These are phyloP conservation scores for Anodontia alba DNA, from an alignment of 2,888 invertebrate genomes.

Conservation along the genomic window DNA sequence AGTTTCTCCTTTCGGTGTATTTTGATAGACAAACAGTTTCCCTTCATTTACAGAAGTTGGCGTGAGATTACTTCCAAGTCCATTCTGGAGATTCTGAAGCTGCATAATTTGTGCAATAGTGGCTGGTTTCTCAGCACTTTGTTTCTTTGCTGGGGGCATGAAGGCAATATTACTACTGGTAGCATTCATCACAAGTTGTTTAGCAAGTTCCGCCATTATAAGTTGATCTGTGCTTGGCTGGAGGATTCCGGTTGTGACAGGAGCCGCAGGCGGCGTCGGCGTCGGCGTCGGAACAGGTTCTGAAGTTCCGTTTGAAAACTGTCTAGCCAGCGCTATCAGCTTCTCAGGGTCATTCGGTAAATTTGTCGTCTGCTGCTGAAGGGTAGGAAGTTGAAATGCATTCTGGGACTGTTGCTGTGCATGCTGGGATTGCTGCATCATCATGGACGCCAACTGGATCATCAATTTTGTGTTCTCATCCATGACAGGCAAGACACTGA, in stretches of 20 bases:
- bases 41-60: background rate
- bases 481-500: constrained; percentile 20
- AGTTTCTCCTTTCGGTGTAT: constrained; percentile 1
- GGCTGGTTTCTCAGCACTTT: constrained; percentile 44
- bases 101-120: constrained; percentile 61
- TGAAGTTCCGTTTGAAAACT: background rate
- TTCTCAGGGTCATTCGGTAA: constrained; percentile 7
- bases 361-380: background rate
- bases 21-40: background rate
- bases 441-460: constrained; percentile 62
- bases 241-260: no score
- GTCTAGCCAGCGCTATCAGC: constrained; percentile 2
- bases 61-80: background rate
- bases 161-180: background rate
- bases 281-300: background rate
- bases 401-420: constrained; percentile 33
- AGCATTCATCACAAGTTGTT: constrained; percentile 57
- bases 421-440: constrained; percentile 58
- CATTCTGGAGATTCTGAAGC: constrained; percentile 28
- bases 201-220: constrained; percentile 57
- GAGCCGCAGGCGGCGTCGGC: background rate
- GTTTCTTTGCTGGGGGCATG: constrained; percentile 21
- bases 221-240: constrained; percentile 21
- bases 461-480: constrained; percentile 64
- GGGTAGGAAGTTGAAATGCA: background rate